Percentiles rank a stretch among this genome's conserved stretches.
Evolutionary conservation across 2,797 vertebrate species (phyloP).

Genomic region (Microchirus variegatus): DNA sequence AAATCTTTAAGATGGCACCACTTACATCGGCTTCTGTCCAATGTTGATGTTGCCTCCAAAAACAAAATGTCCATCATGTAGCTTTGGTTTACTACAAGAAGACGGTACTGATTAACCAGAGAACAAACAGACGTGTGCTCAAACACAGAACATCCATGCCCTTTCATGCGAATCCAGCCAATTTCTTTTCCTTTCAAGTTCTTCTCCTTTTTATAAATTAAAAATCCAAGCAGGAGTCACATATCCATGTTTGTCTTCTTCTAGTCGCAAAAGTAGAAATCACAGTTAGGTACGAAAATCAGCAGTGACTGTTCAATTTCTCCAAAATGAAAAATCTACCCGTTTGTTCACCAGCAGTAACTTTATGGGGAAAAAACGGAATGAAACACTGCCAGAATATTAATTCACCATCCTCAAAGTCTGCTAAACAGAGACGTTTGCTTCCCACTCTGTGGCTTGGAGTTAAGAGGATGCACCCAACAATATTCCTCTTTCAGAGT

Average conservation of each 20-base stretch:
- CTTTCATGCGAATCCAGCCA: conserved; percentile 31
- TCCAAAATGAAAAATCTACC: background rate
- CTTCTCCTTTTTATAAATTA: conserved; percentile 28
- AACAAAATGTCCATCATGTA: conserved; percentile 60
- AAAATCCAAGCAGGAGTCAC: conserved; percentile 26
- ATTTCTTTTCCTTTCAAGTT: conserved; percentile 17
- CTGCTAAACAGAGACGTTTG: conserved; percentile 21
- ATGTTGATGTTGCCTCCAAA: conserved; percentile 50
- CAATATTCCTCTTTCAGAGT: conserved; percentile 74
- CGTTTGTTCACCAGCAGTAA: conserved; percentile 1
- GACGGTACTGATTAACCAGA: conserved; percentile 83
- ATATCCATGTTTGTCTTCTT: background rate
- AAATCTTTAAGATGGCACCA: conserved; percentile 4
- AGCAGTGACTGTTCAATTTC: background rate
- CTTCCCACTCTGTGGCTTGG: conserved; percentile 23
- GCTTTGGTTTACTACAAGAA: conserved; percentile 66
- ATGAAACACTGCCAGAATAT: background rate
- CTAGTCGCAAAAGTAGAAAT: background rate
- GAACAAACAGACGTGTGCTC: conserved; percentile 73
- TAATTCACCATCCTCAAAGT: conserved; percentile 19
- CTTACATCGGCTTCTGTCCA: conserved; percentile 59
- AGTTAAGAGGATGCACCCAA: conserved; percentile 56
- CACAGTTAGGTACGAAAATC: conserved; percentile 4
- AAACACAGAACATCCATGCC: conserved; percentile 11
- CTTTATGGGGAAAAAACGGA: background rate